Base-by-base conservation (phyloP, 2,113 vertebrate species). In the Anser cygnoides region DNA sequence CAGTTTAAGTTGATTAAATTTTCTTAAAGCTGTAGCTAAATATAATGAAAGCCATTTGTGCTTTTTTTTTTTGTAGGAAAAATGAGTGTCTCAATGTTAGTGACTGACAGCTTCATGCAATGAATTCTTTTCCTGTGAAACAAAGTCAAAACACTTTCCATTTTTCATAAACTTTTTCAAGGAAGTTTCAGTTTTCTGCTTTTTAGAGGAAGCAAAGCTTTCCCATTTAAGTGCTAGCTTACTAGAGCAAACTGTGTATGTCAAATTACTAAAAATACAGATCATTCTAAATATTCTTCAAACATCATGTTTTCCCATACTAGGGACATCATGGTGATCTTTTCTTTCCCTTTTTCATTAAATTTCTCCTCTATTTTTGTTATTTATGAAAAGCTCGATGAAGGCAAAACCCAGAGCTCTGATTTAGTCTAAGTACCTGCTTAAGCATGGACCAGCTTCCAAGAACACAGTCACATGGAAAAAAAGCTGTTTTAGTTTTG, bases 1-100 rank as follows among this genome's bases (percentile, higher is more conserved):
- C 98, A 98, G 97, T 98, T 98, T 98, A 98, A 98, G 97, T 96
- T 98, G 97, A 98, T 98, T 98, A 98, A 98, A 98, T 98, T 98
- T 98, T 98, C 97, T 97, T 97, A 98, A 98, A 98, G 97, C 97
- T 98, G 97, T 96, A 98, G 97, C 97, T 98, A 98, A 98, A 98
- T 97, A 94, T 98, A 98, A 98, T 98, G 97, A 98, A 98, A 98
- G 97, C 98, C 98, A 98, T 97, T 98, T 97, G 98, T 97, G 97
- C 95, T 58, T 94, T 97, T 93, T 66, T 68, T 68, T 95, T 96
- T 92, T 46, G 50, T 82, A 93, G 68, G 93, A 97, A 97, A 94
- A 95, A 86, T 97, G 97, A 97, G 72, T 96, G 68, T 78, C 95
- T 97, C 84, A 4, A 28, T 87, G 91, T 87, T 95, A 91, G 81